phyloP scores from a whole-genome alignment of 2,113 vertebrate genomes.

The Pantherophis guttatus region DNA sequence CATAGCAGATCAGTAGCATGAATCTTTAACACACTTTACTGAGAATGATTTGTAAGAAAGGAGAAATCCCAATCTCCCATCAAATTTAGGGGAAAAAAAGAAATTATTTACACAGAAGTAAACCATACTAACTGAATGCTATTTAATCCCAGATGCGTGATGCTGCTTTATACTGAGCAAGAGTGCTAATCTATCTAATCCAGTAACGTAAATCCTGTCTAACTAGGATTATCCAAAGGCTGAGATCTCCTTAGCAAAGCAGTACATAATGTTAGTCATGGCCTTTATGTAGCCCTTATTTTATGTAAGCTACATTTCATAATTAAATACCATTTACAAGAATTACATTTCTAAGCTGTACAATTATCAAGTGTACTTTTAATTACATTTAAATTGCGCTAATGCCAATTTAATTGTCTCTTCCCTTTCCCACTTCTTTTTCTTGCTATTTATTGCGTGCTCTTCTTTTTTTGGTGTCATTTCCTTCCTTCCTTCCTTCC shows the following conservation, averaged over 20 bases:
- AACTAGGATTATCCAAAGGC: background rate
- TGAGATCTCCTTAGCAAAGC: background rate
- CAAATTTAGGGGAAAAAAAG: background rate
- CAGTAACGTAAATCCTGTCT: background rate
- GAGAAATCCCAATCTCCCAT: background rate
- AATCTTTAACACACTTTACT: background rate
- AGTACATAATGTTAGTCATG: background rate
- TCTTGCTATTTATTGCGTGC: background rate
- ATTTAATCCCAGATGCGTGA: background rate
- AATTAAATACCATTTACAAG: background rate
- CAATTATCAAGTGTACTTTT: background rate
- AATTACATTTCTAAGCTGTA: background rate
- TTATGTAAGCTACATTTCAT: background rate
- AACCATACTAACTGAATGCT: background rate
- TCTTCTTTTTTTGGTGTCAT: background rate
- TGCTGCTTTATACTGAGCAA: background rate
- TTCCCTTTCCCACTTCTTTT: background rate
- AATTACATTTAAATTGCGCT: background rate
- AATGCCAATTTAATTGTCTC: background rate
- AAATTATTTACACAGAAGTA: background rate
- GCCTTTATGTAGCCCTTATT: background rate
- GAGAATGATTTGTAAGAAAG: background rate
- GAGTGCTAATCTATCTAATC: background rate
- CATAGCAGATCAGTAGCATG: background rate
- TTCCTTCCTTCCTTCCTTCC: background rate